These are phyloP conservation scores for Mesembrinibis cayennensis DNA, from an alignment of 2,113 vertebrate species.

Conservation along the genomic window DNA sequence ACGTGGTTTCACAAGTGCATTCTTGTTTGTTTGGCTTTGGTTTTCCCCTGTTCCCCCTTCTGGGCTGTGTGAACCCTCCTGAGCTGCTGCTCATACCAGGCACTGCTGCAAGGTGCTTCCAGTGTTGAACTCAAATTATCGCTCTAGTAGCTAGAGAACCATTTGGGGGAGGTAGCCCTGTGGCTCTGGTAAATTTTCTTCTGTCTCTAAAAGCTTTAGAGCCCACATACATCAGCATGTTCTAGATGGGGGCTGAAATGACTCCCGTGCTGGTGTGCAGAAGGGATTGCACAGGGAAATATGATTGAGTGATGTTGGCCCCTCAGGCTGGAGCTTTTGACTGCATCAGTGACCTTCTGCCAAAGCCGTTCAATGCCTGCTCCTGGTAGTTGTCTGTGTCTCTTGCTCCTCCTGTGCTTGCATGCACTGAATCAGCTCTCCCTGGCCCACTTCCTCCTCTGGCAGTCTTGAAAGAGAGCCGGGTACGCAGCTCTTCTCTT, in stretches of 20 bases:
- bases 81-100: not conserved
- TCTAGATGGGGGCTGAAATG: not conserved
- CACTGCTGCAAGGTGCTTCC: not conserved
- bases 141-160: not conserved
- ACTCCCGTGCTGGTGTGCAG: not conserved
- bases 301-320: not conserved
- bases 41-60: not conserved
- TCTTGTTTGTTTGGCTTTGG: conserved; percentile 19
- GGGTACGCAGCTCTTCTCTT: not conserved
- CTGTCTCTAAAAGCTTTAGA: not conserved
- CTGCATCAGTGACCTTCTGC: not conserved
- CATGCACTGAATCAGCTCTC: not conserved
- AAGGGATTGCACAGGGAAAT: not conserved
- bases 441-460: conserved; percentile 13
- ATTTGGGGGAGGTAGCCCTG: not conserved
- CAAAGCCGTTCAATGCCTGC: not conserved
- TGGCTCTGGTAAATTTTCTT: not conserved
- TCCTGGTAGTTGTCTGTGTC: not conserved
- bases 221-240: not conserved
- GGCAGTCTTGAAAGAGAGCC: not conserved
- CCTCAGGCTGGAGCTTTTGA: conserved; percentile 30
- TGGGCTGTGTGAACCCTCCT: not conserved
- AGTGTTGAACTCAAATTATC: not conserved
- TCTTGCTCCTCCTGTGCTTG: not conserved
- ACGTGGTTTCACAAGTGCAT: conserved; percentile 32